Base-by-base conservation (phyloP, 2,113 vertebrate genomes). In the Anguilla japonica region DNA sequence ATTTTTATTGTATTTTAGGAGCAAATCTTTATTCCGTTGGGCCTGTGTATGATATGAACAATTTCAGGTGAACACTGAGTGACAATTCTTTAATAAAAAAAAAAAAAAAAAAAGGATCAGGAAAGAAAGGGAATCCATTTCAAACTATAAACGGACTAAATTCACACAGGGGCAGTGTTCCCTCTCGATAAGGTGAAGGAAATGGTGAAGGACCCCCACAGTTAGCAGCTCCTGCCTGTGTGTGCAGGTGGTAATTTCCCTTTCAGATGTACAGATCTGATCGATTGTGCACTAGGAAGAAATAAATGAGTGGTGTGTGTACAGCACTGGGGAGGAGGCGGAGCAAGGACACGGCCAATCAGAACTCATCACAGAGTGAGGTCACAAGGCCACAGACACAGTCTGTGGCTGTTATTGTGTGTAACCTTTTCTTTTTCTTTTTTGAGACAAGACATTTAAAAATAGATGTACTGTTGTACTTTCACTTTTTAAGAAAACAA, bases 231-330 rank as follows among this genome's bases (percentile, higher is more conserved):
- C 78, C 78, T 81, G 50, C 78, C 50, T 80, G 29, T 53, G n/a
- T 15, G 75, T 40, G 22, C 41, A 40, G 39, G 39, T 39, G 16
- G 53, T 9, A 53, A 80, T 80, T 11, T 85, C 78, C 78, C 75
- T 50, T 15, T 81, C 13, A 34, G 41, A 40, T 85, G 78, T 85
- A 85, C 50, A 81, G 79, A 85, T n/a, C 29, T 60, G 79, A 81
- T 41, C 20, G 34, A 29, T 81, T 60, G 60, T 43, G 56, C 75
- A 85, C 16, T 56, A 11, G 41, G 60, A 39, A 80, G 13, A 60
- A 60, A 79, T 85, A 80, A 79, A 29, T 29, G 15, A 39, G 40
- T 53, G 84, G 43, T 34, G 80, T 34, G 34, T 50, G 50, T 57
- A 85, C 67, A 85, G 71, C 50, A n/a, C 18, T 60, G 57, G 60